phyloP scores from a whole-genome alignment of 2,113 vertebrate genomes.

The Pangasianodon gigas region DNA sequence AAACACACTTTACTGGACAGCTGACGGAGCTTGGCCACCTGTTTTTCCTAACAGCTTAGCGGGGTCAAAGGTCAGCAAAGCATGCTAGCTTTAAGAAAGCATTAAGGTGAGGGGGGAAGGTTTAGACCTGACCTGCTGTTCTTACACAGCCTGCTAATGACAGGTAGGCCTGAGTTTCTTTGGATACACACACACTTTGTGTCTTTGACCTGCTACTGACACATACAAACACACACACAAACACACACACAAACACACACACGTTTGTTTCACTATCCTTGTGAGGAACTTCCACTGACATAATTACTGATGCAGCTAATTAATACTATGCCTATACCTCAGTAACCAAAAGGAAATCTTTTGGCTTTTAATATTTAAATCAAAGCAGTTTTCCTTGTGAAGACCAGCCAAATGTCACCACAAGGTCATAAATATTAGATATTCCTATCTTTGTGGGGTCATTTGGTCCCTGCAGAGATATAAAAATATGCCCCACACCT shows the following conservation, averaged over 20 bases:
- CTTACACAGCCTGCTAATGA: neutral
- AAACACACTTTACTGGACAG: neutral
- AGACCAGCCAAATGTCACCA: too few relatives aligned
- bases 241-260: neutral
- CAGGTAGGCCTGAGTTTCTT: neutral
- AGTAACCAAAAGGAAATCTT: too few relatives aligned
- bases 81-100: slow-evolving; percentile 2
- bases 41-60: neutral
- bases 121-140: neutral
- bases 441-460: too few relatives aligned
- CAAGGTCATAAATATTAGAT: too few relatives aligned
- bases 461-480: too few relatives aligned
- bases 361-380: too few relatives aligned
- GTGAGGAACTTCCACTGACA: too few relatives aligned
- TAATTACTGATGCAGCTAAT: too few relatives aligned
- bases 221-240: neutral
- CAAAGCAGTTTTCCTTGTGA: too few relatives aligned
- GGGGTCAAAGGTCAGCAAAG: slow-evolving; percentile 4
- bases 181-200: neutral
- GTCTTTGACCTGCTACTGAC: neutral
- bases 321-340: too few relatives aligned
- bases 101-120: neutral
- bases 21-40: slow-evolving; percentile 24
- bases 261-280: too few relatives aligned
- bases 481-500: too few relatives aligned